Evolutionary conservation across 2,888 invertebrate genomes (phyloP), one percentile per base, ranked within the genome.

Genomic region (Drosophila affinis): DNA sequence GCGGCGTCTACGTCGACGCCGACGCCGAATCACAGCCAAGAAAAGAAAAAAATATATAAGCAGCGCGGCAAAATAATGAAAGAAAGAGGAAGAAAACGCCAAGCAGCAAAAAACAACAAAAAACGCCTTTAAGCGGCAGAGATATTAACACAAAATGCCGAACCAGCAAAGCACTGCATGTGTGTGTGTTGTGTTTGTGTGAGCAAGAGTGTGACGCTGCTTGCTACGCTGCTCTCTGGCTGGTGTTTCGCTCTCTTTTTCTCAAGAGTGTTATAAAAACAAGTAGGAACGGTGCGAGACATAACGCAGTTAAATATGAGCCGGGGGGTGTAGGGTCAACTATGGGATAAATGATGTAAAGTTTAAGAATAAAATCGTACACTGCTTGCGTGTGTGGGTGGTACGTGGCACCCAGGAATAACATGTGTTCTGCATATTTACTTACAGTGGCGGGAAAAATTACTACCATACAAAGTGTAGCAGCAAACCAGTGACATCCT

Each of bases 21-120:
- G 39, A 39, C 39, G 39, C n/a, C 78, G 60, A 78, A 75, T 79
- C 73, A 77, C 74, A 64, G 67, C 60, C 62, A 70, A 69, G 72
- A 73, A 57, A 72, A 48, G 34, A 49, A 62, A 57, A 58, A 51
- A 71, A 61, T 67, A 62, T 68, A 69, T 49, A 69, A 60, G 55
- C 62, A 58, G 55, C 62, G 48, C 56, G 60, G 57, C 63, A 67
- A 58, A 65, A 71, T 73, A 75, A 76, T 74, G 67, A 64, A 59
- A 64, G 69, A 74, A 82, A 82, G 79, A 88, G 79, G 71, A 79
- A 86, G 75, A 83, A 76, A 75, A 73, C 65, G 61, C 60, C 68
- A 78, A 80, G 70, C 54, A 64, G 57, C 57, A 57, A 65, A 59
- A 61, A 56, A 49, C 54, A 59, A 58, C 29, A 68, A 68, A 73